Evolutionary conservation across 64 coral and sea anemone species (phyloP).

Genomic region (Exaiptasia diaphana): DNA sequence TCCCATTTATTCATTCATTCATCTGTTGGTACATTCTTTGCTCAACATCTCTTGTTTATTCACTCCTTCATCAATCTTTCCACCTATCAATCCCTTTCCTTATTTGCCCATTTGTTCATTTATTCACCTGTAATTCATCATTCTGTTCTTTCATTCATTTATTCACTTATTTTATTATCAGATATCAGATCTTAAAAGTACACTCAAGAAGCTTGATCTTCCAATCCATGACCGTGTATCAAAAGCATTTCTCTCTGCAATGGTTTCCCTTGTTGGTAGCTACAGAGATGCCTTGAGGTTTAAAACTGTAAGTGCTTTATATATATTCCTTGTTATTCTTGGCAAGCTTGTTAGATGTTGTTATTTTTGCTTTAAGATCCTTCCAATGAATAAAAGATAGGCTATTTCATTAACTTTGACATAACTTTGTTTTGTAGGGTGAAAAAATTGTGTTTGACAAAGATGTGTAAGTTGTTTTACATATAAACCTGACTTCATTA

Average conservation of each 20-base stretch:
- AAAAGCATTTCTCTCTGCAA: constrained; percentile 72
- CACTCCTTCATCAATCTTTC: neutral
- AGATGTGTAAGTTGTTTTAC: constrained; percentile 90
- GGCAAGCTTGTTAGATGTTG: too few relatives aligned
- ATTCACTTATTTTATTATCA: neutral
- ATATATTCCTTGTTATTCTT: too few relatives aligned
- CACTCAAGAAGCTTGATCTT: constrained; percentile 72
- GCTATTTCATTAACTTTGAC: too few relatives aligned
- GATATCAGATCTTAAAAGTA: constrained; percentile 56
- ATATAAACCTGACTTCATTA: too few relatives aligned
- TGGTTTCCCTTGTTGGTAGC: constrained; percentile 78
- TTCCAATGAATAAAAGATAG: too few relatives aligned
- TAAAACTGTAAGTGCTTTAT: constrained; percentile 58
- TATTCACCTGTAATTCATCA: neutral
- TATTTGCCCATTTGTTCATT: neutral
- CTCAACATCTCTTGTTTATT: too few relatives aligned
- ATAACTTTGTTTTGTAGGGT: constrained; percentile 46
- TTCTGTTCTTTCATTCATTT: neutral
- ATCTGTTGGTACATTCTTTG: neutral
- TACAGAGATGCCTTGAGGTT: constrained; percentile 87
- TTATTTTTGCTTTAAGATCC: too few relatives aligned
- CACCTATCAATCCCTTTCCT: neutral
- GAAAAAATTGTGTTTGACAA: constrained; percentile 86
- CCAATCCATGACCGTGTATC: constrained; percentile 92
- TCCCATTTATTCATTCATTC: neutral